phyloP scores from a whole-genome alignment of 2,113 vertebrate species.

The Procapra przewalskii region DNA sequence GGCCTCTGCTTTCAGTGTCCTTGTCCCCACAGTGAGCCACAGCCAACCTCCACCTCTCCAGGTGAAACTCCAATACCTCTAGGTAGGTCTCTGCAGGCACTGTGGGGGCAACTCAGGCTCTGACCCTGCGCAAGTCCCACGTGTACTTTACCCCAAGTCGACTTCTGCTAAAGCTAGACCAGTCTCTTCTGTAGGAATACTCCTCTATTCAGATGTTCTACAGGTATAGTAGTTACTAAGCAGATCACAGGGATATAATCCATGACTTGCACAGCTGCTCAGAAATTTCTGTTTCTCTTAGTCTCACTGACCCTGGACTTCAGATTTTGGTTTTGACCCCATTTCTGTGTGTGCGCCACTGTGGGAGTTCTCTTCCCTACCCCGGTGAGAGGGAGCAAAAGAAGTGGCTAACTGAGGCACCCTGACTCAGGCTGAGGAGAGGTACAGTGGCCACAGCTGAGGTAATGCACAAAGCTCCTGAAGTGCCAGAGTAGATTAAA shows the following conservation, averaged over 20 bases:
- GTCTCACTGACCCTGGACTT: not conserved
- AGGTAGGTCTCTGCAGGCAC: not conserved
- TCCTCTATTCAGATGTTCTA: not conserved
- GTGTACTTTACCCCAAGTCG: not conserved
- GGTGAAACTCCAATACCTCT: not conserved
- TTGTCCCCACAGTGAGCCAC: not conserved
- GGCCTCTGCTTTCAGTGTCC: not conserved
- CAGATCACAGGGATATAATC: not conserved
- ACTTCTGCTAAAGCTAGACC: not conserved
- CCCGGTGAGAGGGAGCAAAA: not conserved
- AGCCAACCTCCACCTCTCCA: not conserved
- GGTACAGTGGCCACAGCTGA: not conserved
- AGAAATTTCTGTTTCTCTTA: not conserved
- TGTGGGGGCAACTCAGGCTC: not conserved
- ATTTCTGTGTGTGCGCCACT: accelerated
- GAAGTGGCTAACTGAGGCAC: not conserved
- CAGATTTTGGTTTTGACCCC: not conserved
- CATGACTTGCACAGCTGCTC: not conserved
- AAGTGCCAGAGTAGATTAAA: not conserved
- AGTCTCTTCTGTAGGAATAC: not conserved
- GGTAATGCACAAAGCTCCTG: not conserved
- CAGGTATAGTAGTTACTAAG: not conserved
- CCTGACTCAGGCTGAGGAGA: not conserved
- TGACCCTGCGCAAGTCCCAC: not conserved
- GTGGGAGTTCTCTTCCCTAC: not conserved